A percentile compares a stretch with the other conserved stretches of the same genome.
Conservation (phyloP, 2,888 invertebrate species). For the Thecophora atra region DNA sequence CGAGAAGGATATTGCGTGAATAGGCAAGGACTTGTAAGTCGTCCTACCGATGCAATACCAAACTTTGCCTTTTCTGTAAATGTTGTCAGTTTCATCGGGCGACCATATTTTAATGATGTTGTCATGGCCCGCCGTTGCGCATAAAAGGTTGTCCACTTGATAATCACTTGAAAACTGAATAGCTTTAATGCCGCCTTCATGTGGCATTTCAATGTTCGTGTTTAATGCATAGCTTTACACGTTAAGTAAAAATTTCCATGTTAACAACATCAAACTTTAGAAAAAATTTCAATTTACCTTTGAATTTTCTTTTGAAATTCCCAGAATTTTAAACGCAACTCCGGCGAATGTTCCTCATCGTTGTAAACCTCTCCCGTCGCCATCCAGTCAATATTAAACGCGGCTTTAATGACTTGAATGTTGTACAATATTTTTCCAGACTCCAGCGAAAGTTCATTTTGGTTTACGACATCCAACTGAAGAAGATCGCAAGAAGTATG, state of each 20-base stretch:
- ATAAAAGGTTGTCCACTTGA: slow-evolving; percentile 66
- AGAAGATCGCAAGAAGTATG: slow-evolving; percentile 42
- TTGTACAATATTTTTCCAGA: slow-evolving; percentile 70
- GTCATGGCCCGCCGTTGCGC: slow-evolving; percentile 76
- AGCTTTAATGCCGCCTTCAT: slow-evolving; percentile 71
- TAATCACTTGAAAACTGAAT: slow-evolving; percentile 72
- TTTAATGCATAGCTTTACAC: slow-evolving; percentile 73
- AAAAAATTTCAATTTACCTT: too few species aligned
- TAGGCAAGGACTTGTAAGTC: slow-evolving; percentile 71
- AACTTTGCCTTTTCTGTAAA: slow-evolving; percentile 68
- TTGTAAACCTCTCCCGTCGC: slow-evolving; percentile 75
- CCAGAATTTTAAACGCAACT: slow-evolving; percentile 82
- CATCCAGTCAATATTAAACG: slow-evolving; percentile 78
- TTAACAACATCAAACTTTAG: too few species aligned
- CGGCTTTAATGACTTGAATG: slow-evolving; percentile 74
- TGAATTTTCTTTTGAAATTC: slow-evolving; percentile 70
- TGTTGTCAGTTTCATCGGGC: slow-evolving; percentile 69
- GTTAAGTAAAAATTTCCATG: background rate
- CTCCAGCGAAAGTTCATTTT: slow-evolving; percentile 76
- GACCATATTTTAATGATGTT: slow-evolving; percentile 78
- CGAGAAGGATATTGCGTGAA: slow-evolving; percentile 73
- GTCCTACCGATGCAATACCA: slow-evolving; percentile 76
- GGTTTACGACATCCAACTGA: slow-evolving; percentile 76
- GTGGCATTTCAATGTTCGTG: slow-evolving; percentile 78
- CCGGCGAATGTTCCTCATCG: slow-evolving; percentile 70